Conservation (phyloP, 2,888 invertebrate species). For the Serripes groenlandicus region DNA sequence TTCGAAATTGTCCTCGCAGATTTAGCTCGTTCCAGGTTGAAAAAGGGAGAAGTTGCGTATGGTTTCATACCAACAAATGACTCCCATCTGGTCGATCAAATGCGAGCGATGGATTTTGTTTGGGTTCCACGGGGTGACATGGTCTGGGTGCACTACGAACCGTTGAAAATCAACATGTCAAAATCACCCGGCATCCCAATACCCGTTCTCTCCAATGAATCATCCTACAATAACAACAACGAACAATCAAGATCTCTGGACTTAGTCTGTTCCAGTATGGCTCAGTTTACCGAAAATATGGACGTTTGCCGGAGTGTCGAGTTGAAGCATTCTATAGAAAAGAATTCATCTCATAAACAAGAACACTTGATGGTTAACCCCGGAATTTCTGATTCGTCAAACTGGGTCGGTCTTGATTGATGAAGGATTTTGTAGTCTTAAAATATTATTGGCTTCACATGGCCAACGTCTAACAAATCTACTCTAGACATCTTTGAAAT, state of each 20-base stretch:
- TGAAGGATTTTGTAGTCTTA: no score
- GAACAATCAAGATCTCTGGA: constrained; percentile 33
- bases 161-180: constrained; percentile 48
- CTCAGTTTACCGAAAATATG: constrained; percentile 26
- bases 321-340: not conserved
- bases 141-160: constrained; percentile 75
- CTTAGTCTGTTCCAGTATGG: constrained; percentile 50
- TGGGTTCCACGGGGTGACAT: constrained; percentile 82
- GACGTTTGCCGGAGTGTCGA: constrained; percentile 1
- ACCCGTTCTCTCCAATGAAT: not conserved
- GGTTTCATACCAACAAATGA: constrained; percentile 79
- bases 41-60: constrained; percentile 76
- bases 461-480: not conserved
- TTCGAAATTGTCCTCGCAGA: constrained; percentile 78
- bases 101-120: constrained; percentile 77
- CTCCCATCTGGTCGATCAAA: constrained; percentile 73
- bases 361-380: not conserved
- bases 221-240: not conserved
- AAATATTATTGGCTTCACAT: no score
- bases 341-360: not conserved
- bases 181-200: constrained; percentile 15
- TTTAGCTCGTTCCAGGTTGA: constrained; percentile 74
- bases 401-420: constrained; percentile 15
- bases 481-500: no score
- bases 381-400: constrained; percentile 1